These are phyloP conservation scores for Manis javanica DNA, from an alignment of 2,797 vertebrate species.

Conservation along the genomic window DNA sequence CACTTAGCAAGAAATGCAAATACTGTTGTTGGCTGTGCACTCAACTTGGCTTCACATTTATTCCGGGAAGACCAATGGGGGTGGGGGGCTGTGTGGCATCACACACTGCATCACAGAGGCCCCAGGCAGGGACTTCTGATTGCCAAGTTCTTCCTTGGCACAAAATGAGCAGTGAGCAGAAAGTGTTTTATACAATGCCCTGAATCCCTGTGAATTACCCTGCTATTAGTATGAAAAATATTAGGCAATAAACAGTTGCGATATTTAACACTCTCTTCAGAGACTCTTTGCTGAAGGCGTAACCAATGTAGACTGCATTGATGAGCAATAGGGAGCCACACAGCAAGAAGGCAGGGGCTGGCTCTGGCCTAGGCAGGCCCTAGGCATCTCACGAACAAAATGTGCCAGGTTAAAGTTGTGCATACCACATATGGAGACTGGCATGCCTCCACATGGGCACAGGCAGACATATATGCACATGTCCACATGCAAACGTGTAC, in stretches of 20 bases:
- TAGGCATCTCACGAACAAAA: background rate
- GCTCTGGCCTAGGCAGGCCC: background rate
- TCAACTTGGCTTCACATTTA: background rate
- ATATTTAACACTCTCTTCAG: slow-evolving; percentile 68
- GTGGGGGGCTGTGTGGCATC: background rate
- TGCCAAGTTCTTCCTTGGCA: slow-evolving; percentile 65
- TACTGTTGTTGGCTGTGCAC: background rate
- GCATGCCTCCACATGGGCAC: fast-evolving
- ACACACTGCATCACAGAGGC: background rate
- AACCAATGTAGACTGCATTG: background rate
- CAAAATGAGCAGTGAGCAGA: slow-evolving; percentile 54
- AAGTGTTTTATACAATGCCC: slow-evolving; percentile 71
- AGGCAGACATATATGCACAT: too few species aligned
- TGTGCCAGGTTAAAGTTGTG: background rate
- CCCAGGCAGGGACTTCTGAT: background rate
- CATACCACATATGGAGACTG: fast-evolving
- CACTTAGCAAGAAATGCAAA: background rate
- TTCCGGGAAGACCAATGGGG: background rate
- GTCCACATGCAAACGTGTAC: background rate
- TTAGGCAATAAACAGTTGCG: slow-evolving; percentile 68
- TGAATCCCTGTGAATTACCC: slow-evolving; percentile 56
- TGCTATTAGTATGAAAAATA: slow-evolving; percentile 74
- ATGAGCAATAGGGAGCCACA: background rate
- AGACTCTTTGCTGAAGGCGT: background rate
- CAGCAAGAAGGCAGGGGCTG: background rate